Base-by-base conservation (phyloP, 1,140 invertebrate species). In the Macrotrachela quadricornifera region DNA sequence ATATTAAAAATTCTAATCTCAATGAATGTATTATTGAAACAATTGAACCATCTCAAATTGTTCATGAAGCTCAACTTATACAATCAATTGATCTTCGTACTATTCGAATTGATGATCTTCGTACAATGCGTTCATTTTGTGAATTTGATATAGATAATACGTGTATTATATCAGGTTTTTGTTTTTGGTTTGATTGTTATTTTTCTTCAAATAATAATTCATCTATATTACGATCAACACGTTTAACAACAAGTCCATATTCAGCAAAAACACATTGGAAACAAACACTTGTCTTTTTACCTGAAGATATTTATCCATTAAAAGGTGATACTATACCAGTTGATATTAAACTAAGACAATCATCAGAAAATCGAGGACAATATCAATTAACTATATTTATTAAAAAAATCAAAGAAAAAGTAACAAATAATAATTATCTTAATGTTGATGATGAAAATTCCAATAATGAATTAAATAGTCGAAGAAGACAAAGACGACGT, bases 121-220 rank as follows among this genome's bases (percentile, higher is more conserved):
- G 8, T 30, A 30, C 21, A 30, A 4, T 30, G 8, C 21, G 21
- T 30, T 30, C 21, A 30, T 30, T 30, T 30, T 30, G 96, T 37
- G 81, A 85, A 68, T 96, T 92, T 74, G 81, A 82, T 61, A 77
- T 92, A 57, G 73, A 85, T 59, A 83, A 91, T 67, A 82, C 87
- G 17, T 87, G 86, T 46, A 87, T 86, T 54, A 82, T 94, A 56
- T 92, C 97, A 65, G 92, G 92, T 10, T 72, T 99, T 55, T 91
- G 92, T 17, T 96, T 97, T 72, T 99, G 92, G 92, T 99, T 99
- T 71, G 92, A 99, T 74, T 91, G 96, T n/a, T 82, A 88, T 48
- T 99, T 99, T 72, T 78, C 85, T 47, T 91, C 92, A 30, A 80
- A 79, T 55, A 73, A 71, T 56, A 80, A 86, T 63, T 16, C 17